Conservation (phyloP, 2,888 invertebrate genomes). For the Erynnis tages region DNA sequence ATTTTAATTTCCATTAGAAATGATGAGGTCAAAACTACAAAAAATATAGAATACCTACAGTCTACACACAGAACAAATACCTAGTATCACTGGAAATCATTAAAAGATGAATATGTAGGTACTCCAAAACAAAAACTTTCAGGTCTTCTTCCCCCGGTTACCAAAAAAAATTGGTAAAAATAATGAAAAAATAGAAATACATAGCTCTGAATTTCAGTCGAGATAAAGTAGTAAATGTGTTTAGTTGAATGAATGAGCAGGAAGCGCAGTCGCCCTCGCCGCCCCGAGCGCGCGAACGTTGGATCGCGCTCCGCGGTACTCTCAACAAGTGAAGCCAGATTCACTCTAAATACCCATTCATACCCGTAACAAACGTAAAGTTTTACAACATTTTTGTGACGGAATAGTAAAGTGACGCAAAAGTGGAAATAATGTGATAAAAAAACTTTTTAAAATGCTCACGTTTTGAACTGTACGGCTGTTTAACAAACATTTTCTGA, state of each 20-base stretch:
- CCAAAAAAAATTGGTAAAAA: too few species aligned
- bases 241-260: slow-evolving; percentile 64
- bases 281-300: slow-evolving; percentile 76
- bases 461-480: background rate
- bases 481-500: background rate
- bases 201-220: slow-evolving; percentile 37
- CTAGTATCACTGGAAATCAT: too few species aligned
- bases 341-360: slow-evolving; percentile 38
- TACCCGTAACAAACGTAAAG: slow-evolving; percentile 35
- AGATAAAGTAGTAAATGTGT: slow-evolving; percentile 49
- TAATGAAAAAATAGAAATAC: slow-evolving; percentile 1
- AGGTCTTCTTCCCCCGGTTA: too few species aligned
- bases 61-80: too few species aligned
- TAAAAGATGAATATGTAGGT: too few species aligned
- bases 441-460: background rate
- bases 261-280: slow-evolving; percentile 76
- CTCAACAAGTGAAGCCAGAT: slow-evolving; percentile 64
- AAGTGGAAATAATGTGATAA: slow-evolving; percentile 15
- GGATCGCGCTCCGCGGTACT: slow-evolving; percentile 39
- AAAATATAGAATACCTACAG: too few species aligned
- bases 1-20: too few species aligned
- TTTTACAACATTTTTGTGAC: slow-evolving; percentile 29
- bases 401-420: slow-evolving; percentile 20
- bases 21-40: too few species aligned
- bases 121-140: background rate